These are phyloP conservation scores for Drosophila saltans DNA, from an alignment of 1,140 invertebrate genomes.

Conservation along the genomic window DNA sequence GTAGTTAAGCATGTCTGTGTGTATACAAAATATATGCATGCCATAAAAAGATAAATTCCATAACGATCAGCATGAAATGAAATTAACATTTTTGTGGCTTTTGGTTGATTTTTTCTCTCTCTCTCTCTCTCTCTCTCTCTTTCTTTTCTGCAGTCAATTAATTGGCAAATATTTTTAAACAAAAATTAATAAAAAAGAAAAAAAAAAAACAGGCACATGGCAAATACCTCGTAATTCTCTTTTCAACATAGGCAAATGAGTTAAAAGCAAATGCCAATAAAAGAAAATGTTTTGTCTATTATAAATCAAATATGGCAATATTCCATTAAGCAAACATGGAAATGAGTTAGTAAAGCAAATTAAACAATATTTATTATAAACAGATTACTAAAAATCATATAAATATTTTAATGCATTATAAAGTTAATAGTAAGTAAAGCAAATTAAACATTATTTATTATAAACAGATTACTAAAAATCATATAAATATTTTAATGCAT, in stretches of 20 bases:
- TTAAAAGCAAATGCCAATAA: not conserved
- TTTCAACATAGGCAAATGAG: constrained; percentile 15
- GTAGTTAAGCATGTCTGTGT: not conserved
- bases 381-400: too few species aligned
- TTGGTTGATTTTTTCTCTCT: not conserved
- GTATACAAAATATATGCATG: constrained; percentile 21
- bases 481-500: too few species aligned
- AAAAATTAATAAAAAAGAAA: not conserved
- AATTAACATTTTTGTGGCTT: constrained; percentile 13
- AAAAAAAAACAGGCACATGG: too few species aligned
- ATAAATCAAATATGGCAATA: too few species aligned
- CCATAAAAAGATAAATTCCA: constrained; percentile 43
- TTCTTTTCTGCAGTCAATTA: constrained; percentile 4
- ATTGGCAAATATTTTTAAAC: constrained; percentile 8
- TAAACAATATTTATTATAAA: too few species aligned
- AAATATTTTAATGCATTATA: too few species aligned
- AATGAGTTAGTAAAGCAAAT: too few species aligned
- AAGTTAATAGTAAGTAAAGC: too few species aligned
- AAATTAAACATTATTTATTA: too few species aligned
- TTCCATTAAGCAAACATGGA: too few species aligned
- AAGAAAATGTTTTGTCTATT: too few species aligned
- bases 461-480: too few species aligned
- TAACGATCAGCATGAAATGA: constrained; percentile 23
- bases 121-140: not conserved
- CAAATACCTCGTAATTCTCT: not conserved